Base-by-base conservation (phyloP, 2,113 vertebrate genomes). In the Conger conger region DNA sequence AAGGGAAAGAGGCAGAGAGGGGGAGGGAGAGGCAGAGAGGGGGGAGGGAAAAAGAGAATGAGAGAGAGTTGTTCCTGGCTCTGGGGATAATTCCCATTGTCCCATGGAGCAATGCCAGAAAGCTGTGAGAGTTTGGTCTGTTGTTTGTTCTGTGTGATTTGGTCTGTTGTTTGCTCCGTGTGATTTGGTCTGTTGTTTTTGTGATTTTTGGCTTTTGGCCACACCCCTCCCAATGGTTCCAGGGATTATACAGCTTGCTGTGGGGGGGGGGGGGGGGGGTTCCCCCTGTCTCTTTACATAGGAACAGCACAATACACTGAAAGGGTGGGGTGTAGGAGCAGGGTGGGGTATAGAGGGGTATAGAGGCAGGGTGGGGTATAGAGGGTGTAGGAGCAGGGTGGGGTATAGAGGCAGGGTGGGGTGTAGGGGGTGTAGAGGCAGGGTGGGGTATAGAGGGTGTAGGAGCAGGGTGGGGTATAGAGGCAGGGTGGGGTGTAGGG, bases 211-310 rank as follows among this genome's bases (percentile, higher is more conserved):
- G 27, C 38, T 73, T 82, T 40, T 81, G 27, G 36, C 78, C 77
- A n/a, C 30, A 33, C 18, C 60, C 42, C 27, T 36, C 78, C 53
- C 57, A 76, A 16, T 15, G 23, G 53, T 82, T 76, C 57, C 81
- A 35, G 23, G 18, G 76, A 60, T 18, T 27, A 83, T 82, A 60
- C 76, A 63, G 45, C 57, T 84, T 84, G 76, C 83, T 84, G 40
- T 83, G 37, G 0, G 27, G 15, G 68, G 38, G 82, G 82, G 60
- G 27, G n/a, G 38, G 63, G 84, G 63, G 81, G 79, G 73, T 87
- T 87, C 88, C 68, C n/a, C 27, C 27, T 73, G 11, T 33, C 27
- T 33, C 27, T 73, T 73, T 33, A 33, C 68, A 33, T 17, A 27
- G n/a, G 68, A 73, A 73, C 13, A 33, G 33, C 27, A n/a, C n/a